phyloP scores from a whole-genome alignment of 2,113 vertebrate genomes.

The Ceyx melanurus region DNA sequence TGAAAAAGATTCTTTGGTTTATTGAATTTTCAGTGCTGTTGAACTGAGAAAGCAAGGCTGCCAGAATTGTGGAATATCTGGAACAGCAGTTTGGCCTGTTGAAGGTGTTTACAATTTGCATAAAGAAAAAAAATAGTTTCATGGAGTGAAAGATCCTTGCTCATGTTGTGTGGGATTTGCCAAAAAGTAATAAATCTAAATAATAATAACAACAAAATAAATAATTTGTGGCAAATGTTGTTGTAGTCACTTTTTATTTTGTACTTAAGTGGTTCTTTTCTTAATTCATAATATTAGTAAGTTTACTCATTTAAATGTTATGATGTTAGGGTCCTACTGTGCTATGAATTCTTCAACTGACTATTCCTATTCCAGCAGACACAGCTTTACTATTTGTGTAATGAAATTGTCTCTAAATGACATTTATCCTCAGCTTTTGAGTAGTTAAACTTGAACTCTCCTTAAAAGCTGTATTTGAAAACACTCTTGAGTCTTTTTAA shows the following conservation, averaged over 20 bases:
- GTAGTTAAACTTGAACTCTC: background rate
- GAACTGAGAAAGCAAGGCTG: background rate
- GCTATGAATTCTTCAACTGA: background rate
- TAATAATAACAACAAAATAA: no score
- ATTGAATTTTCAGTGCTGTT: conserved; percentile 3
- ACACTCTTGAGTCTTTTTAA: background rate
- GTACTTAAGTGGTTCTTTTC: background rate
- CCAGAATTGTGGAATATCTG: background rate
- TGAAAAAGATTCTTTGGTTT: background rate
- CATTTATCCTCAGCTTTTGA: background rate
- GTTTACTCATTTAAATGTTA: no score
- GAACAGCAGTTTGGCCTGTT: conserved; percentile 56
- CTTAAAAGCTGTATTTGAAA: background rate
- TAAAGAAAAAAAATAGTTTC: conserved; percentile 51
- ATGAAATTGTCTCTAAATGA: background rate
- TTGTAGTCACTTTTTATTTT: background rate
- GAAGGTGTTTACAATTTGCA: conserved; percentile 68
- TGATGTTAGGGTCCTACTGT: background rate
- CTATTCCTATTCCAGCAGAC: background rate
- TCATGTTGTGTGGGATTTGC: conserved; percentile 56
- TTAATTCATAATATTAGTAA: no score
- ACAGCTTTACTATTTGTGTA: background rate
- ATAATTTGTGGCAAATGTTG: conserved; percentile 7
- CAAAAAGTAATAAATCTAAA: conserved; percentile 63
- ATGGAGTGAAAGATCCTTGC: conserved; percentile 41